These are phyloP conservation scores for Prionailurus viverrinus DNA, from an alignment of 2,113 vertebrate species.

Conservation along the genomic window DNA sequence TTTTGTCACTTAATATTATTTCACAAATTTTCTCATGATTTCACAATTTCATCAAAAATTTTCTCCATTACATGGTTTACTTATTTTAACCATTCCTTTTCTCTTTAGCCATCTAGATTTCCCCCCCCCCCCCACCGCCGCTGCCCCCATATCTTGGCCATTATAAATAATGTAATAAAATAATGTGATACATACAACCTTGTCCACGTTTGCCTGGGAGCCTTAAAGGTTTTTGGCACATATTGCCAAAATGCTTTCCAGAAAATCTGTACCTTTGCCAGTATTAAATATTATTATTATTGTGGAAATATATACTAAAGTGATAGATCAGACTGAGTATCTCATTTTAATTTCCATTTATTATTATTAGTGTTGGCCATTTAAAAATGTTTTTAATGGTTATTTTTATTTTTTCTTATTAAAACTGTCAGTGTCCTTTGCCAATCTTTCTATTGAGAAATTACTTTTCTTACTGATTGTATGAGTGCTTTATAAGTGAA, in stretches of 20 bases:
- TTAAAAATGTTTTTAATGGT: slow-evolving; percentile 4
- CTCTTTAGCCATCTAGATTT: neutral
- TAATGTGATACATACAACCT: neutral
- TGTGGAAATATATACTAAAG: slow-evolving; percentile 27
- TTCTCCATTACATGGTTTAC: neutral
- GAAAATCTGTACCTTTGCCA: slow-evolving; percentile 48
- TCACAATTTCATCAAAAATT: neutral
- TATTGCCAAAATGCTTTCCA: slow-evolving; percentile 58
- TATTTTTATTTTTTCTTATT: slow-evolving; percentile 47
- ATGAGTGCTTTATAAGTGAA: neutral
- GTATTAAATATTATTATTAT: slow-evolving; percentile 27
- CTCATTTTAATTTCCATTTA: slow-evolving; percentile 41
- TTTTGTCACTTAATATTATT: neutral
- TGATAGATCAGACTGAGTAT: neutral
- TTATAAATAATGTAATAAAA: slow-evolving; percentile 33
- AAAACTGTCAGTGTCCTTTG: slow-evolving; percentile 42
- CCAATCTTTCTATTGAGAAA: neutral
- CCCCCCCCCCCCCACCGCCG: no score
- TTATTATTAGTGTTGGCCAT: neutral
- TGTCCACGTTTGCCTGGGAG: neutral
- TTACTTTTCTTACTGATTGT: slow-evolving; percentile 47
- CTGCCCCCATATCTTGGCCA: neutral
- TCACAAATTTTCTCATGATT: slow-evolving; percentile 36
- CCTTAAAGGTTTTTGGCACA: neutral
- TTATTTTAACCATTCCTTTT: slow-evolving; percentile 25